Base-by-base conservation (phyloP, 2,797 vertebrate species). In the Enteromius thamalakanensis region DNA sequence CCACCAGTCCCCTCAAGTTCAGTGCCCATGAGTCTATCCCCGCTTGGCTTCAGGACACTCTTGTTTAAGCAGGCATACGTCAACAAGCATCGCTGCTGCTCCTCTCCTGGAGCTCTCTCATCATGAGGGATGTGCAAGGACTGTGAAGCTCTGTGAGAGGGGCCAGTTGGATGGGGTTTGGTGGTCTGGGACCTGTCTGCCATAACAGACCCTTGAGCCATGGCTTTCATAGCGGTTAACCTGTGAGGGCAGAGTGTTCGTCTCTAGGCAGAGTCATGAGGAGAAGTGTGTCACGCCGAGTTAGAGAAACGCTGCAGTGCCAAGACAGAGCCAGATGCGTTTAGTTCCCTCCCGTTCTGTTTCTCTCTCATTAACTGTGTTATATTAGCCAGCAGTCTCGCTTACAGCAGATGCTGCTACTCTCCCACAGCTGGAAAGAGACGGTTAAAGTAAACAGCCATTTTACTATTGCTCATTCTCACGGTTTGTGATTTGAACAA, bases 321-420 rank as follows among this genome's bases (percentile, higher is more conserved):
- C 42, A 51, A 83, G n/a, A 78, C 75, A 62, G 37, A 78, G 75
- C 71, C 80, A 75, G 26, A 64, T 37, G 55, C 37, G 6, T 47
- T 47, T 55, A 77, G 15, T 29, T 77, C 14, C 15, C n/a, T 47
- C 42, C 37, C 51, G 69, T 64, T 80, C 81, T 89, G 86, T 89
- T 65, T 89, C 90, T 85, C 74, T 71, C 12, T 72, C 64, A 19
- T 64, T 68, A 68, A 64, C 64, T 29, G 47, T 17, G 14, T 80
- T 72, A 76, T 77, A 68, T 49, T 68, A 71, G 40, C 53, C 26
- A 74, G 23, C 74, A 49, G 68, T 58, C 74, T 82, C 79, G 67
- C 32, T 80, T 75, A 71, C 47, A 85, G 53, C 81, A 80, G 72
- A 81, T 84, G 77, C 65, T 76, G 55, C 65, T 32, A 55, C 77